Conservation (phyloP, 2,888 invertebrate species). For the Troides helena region DNA sequence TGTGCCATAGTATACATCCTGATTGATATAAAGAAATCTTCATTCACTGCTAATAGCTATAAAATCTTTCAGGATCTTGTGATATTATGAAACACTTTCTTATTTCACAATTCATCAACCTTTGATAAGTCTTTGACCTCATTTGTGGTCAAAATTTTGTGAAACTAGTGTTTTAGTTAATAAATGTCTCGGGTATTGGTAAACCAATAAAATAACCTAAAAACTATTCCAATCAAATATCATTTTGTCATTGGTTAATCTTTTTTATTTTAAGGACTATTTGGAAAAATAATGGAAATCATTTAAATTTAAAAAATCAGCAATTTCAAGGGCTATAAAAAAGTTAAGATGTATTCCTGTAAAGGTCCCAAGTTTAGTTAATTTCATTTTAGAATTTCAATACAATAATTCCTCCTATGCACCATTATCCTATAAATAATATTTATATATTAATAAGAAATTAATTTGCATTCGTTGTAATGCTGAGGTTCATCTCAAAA, state of each 20-base stretch:
- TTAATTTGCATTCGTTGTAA: no score
- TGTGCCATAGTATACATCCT: no score
- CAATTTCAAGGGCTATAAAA: no score
- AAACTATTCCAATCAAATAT: background rate
- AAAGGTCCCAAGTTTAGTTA: no score
- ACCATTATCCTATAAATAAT: background rate
- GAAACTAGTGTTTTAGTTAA: background rate
- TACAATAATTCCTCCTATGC: no score
- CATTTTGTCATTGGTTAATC: background rate
- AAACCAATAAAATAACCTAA: background rate
- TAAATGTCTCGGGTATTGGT: background rate
- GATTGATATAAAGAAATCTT: no score
- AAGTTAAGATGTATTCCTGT: no score
- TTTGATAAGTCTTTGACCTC: conserved; percentile 29
- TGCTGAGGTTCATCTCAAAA: background rate
- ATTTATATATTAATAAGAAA: background rate
- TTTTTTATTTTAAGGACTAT: background rate
- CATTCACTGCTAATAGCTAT: background rate
- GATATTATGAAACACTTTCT: background rate
- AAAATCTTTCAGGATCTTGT: background rate
- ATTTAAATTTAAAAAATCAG: no score
- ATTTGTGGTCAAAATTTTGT: conserved; percentile 10
- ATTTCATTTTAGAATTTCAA: no score
- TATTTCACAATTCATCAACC: conserved; percentile 26
- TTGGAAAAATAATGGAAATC: no score